Evolutionary conservation across 2,797 vertebrate species (phyloP), one percentile per base, ranked within the genome.

Genomic region (Lepilemur ruficaudatus): DNA sequence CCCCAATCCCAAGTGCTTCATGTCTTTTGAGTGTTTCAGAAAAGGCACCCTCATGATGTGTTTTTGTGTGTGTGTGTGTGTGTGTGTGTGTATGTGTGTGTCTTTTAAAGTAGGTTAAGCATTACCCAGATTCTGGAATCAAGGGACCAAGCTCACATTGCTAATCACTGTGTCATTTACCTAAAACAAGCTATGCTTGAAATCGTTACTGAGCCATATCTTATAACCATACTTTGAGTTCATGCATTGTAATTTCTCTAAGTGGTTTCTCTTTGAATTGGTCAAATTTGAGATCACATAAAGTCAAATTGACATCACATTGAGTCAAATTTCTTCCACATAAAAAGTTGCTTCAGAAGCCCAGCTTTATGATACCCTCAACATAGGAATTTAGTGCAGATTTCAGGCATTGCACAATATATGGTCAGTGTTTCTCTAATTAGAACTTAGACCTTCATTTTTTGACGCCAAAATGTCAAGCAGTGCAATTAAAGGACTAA

Each of bases 391-490:
- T 95, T 35, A 89, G 25, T 78, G 52, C 35, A 94, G 84, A 93
- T 84, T 89, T 67, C 73, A 90, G 85, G 6, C n/a, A 15, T 70
- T 78, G 28, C 18, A 50, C 10, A 84, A 65, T 22, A 30, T 89
- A 52, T 0, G 48, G 61, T 55, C 48, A 76, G n/a, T 95, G 13
- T 73, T 97, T 95, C 91, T 94, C 52, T 95, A 91, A 92, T 93
- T 92, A 82, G 50, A 95, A 93, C 1, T 70, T 82, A 87, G 63
- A 92, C 43, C 46, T 93, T 97, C 28, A 50, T 95, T 70, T 94
- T 96, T 95, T 87, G 43, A 89, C 35, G 57, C 57, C 91, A 91
- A 91, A 93, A 94, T 87, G 30, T 95, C 93, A 97, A 43, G 6
- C 96, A 91, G 76, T 82, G 92, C 69, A 97, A 82, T 38, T 4